Evolutionary conservation across 2,797 vertebrate genomes (phyloP).

Genomic region (Sphenodon punctatus): DNA sequence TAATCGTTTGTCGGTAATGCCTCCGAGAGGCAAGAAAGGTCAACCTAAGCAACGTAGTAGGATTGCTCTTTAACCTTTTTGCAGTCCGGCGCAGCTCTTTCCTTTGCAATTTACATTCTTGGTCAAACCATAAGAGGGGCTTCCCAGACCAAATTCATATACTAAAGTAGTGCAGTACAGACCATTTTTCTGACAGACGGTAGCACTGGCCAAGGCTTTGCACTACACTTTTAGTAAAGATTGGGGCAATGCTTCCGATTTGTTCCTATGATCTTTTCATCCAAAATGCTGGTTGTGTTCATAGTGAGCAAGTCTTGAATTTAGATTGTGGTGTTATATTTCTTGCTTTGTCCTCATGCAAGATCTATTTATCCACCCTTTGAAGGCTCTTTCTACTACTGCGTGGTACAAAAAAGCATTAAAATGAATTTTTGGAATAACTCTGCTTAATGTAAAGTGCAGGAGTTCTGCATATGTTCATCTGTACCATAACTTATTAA

Average conservation of each 20-base stretch:
- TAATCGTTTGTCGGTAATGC: too few relatives aligned
- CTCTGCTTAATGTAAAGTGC: neutral
- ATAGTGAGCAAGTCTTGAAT: neutral
- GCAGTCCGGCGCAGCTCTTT: too few relatives aligned
- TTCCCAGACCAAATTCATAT: too few relatives aligned
- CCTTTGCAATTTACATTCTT: too few relatives aligned
- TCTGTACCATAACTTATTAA: neutral
- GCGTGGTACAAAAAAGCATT: neutral
- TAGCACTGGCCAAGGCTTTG: conserved; percentile 41
- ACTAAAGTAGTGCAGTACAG: neutral
- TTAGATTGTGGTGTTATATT: neutral
- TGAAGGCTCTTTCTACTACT: neutral
- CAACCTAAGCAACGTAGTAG: neutral
- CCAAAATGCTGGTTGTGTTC: neutral
- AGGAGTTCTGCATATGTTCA: neutral
- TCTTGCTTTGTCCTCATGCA: accelerated
- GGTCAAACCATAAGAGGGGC: too few relatives aligned
- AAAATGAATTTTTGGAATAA: neutral
- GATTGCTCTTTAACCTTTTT: too few relatives aligned
- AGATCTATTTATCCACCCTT: neutral
- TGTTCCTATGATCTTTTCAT: neutral
- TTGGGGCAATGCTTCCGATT: too few relatives aligned
- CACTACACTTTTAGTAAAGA: neutral
- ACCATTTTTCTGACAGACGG: conserved; percentile 42
- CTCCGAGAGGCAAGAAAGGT: too few relatives aligned